Base-by-base conservation (phyloP, 2,797 vertebrate genomes). In the Leptodactylus fallax region DNA sequence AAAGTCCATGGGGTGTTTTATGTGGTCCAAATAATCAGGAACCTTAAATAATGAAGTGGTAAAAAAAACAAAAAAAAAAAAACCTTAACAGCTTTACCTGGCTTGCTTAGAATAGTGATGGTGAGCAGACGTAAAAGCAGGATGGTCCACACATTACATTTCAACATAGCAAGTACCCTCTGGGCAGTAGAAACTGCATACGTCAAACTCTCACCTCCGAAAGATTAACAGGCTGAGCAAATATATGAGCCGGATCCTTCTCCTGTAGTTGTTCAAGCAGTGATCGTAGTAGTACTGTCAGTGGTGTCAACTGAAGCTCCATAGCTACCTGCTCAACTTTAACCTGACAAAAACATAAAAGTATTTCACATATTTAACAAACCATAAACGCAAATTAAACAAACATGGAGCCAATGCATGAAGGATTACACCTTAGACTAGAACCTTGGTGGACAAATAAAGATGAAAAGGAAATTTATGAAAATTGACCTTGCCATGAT, bases 1-100 rank as follows among this genome's bases (percentile, higher is more conserved):
- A 92, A 99, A 98, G 94, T 99, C 98, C 98, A 99, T 99, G 1
- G 98, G 97, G 79, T 94, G 94, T 90, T 97, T 96, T 90, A 99
- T 98, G 92, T 99, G 97, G 92, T 98, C 97, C 90, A 98, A 94
- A 92, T 99, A 99, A 92, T 99, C 98, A 0, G 98, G 98, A 83
- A 99, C 98, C 98, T 99, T 88, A 47, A 53, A 55, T 4, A 86
- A 23, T 63, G 0, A 60, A 19, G 53, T 51, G 7, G 19, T 53
- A 51, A n/a, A 76, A 51, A 21, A 21, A 13, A 7, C 0, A 17
- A 47, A 72, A 11, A 27, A 74, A 47, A 21, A 14, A 12, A 36
- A 36, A 36, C 36, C 36, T 36, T 36, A 36, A 36, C 36, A 36
- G 36, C 4, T 36, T 36, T 36, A 36, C 36, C 36, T 36, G 36